These are phyloP conservation scores for Corella eumyota DNA, from an alignment of 23 tunicate genomes.

Conservation along the genomic window DNA sequence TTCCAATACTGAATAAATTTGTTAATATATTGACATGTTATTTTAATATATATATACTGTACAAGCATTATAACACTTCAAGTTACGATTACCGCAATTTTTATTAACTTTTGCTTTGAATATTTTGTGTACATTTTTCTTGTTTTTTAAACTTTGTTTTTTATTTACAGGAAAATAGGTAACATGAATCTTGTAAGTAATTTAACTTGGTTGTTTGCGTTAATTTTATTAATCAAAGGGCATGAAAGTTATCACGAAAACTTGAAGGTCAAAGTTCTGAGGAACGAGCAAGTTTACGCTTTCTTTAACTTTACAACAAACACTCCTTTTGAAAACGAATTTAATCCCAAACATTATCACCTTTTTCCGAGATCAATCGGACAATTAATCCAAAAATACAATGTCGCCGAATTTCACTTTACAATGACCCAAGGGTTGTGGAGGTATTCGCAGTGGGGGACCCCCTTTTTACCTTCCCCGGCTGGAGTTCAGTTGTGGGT, in stretches of 20 bases:
- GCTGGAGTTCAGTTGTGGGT: slow-evolving; percentile 91
- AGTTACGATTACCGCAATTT: too few relatives aligned
- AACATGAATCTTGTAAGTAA: too few relatives aligned
- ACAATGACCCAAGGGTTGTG: slow-evolving; percentile 82
- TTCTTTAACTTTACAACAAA: slow-evolving; percentile 68
- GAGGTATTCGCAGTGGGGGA: slow-evolving; percentile 71
- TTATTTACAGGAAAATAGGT: too few relatives aligned
- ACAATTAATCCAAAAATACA: slow-evolving; percentile 44
- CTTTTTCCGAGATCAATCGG: slow-evolving; percentile 77
- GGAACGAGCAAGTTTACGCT: slow-evolving; percentile 42
- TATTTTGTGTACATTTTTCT: too few relatives aligned
- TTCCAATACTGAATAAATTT: too few relatives aligned
- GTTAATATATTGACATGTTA: too few relatives aligned
- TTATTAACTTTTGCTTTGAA: too few relatives aligned
- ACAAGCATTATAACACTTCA: too few relatives aligned
- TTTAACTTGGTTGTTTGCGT: too few relatives aligned
- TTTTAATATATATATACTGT: too few relatives aligned
- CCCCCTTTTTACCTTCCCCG: slow-evolving; percentile 52
- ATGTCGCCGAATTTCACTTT: slow-evolving; percentile 66
- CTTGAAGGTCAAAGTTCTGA: slow-evolving; percentile 15
- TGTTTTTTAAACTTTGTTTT: too few relatives aligned
- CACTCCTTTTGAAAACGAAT: slow-evolving; percentile 10
- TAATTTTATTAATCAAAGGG: too few relatives aligned
- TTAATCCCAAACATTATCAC: slow-evolving; percentile 45
- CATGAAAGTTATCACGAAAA: slow-evolving; percentile 41